Conservation (phyloP, 2,888 invertebrate genomes). For the Heteropelma amictum region DNA sequence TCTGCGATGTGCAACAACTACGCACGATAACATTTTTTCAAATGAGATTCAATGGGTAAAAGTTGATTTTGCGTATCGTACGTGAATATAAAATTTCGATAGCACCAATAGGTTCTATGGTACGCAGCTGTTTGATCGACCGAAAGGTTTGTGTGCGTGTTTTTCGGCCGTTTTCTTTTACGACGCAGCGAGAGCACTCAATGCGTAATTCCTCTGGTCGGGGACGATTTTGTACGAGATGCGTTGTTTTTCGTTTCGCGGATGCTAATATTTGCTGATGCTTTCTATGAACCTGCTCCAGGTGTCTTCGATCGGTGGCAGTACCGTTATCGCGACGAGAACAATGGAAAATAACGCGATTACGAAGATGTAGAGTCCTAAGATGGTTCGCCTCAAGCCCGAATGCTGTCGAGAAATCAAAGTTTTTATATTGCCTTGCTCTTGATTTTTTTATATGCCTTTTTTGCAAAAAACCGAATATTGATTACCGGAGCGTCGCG, state of each 20-base stretch:
- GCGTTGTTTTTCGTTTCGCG: not conserved
- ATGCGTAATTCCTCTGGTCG: too few relatives aligned
- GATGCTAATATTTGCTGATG: conserved; percentile 45
- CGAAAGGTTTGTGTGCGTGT: not conserved
- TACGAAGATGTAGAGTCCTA: conserved; percentile 88
- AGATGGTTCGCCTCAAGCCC: conserved; percentile 86
- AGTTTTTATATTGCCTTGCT: not conserved
- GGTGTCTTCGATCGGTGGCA: conserved; percentile 86
- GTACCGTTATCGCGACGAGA: conserved; percentile 86
- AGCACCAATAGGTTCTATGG: conserved; percentile 9
- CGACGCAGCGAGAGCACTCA: not conserved
- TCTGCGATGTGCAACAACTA: too few relatives aligned
- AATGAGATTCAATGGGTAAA: not conserved
- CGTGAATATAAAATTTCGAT: not conserved
- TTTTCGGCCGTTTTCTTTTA: not conserved
- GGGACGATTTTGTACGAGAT: not conserved
- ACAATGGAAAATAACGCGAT: conserved; percentile 84
- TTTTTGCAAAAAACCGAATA: not conserved
- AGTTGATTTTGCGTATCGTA: too few relatives aligned
- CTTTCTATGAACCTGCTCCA: conserved; percentile 76
- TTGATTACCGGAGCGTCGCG: conserved; percentile 87
- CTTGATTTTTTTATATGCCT: not conserved
- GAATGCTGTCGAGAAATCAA: conserved; percentile 82
- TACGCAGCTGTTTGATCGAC: not conserved
- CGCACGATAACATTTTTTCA: not conserved